These are phyloP conservation scores for Oophaga sylvatica DNA, from an alignment of 2,797 vertebrate genomes.

Conservation along the genomic window DNA sequence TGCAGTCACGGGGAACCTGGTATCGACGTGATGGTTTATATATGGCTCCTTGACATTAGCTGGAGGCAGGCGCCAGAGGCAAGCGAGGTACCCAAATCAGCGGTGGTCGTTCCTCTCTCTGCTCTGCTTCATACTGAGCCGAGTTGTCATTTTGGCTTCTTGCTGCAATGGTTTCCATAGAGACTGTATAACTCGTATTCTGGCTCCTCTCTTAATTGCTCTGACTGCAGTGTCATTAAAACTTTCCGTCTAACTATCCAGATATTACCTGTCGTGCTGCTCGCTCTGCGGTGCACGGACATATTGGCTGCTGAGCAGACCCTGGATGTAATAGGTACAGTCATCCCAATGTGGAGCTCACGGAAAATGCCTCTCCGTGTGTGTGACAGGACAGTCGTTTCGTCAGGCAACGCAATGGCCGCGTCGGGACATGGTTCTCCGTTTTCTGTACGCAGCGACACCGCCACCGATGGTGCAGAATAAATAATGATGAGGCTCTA, in stretches of 20 bases:
- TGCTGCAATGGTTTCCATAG: slow-evolving; percentile 52
- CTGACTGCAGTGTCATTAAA: slow-evolving; percentile 59
- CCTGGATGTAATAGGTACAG: background rate
- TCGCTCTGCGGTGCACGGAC: background rate
- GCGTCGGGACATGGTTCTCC: background rate
- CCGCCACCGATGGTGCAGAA: background rate
- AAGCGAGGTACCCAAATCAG: slow-evolving; percentile 20
- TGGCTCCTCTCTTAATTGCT: slow-evolving; percentile 52
- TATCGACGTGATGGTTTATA: background rate
- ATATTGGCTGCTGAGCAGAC: background rate
- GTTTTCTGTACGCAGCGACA: background rate
- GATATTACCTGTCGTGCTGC: slow-evolving; percentile 54
- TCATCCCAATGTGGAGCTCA: background rate
- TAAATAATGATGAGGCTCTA: background rate
- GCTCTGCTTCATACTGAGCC: background rate
- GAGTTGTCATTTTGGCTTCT: slow-evolving; percentile 43
- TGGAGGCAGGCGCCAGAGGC: slow-evolving; percentile 41
- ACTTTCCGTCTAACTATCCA: slow-evolving; percentile 50
- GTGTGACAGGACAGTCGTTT: background rate
- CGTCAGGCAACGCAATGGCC: background rate
- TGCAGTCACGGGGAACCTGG: background rate
- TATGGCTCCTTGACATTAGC: slow-evolving; percentile 34
- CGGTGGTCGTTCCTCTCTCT: slow-evolving; percentile 19
- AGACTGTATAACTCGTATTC: slow-evolving; percentile 52
- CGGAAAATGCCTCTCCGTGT: background rate